Base-by-base conservation (phyloP, 2,888 invertebrate genomes). In the Luffia ferchaultella region DNA sequence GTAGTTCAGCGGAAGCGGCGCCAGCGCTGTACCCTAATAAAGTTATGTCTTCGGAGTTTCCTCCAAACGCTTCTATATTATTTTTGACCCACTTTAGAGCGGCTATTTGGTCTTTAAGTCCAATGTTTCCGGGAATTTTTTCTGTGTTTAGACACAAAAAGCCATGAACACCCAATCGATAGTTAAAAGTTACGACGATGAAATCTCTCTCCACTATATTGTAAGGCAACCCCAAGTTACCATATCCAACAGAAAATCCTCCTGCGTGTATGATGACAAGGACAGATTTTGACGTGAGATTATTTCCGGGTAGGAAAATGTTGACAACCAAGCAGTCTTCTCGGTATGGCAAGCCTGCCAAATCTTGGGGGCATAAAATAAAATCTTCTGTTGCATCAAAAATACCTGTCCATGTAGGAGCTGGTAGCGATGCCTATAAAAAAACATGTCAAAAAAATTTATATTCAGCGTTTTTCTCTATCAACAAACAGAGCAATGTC, bases 301-400 rank as follows among this genome's bases (percentile, higher is more conserved):
- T 18, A 2, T 43, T 44, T 17, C 12, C 18, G 9, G 51, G 51
- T 12, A 19, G 17, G 42, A 48, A 51, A 1, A 51, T 40, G 20
- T 51, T 51, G 12, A 42, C 18, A 3, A 43, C 5, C 2, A 51
- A 48, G 16, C 51, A 51, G 45, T 30, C 30, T 30, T 30, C 30
- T 30, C 5, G 3, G 30, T 30, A 30, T 12, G 30, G 30, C 30
- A 12, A 3, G 42, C 67, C 68, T 2, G 77, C 78, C 3, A 52
- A 40, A 3, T 44, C 46, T 18, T 49, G 49, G 1, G 44, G 49
- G 30, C 50, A 50, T 17, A n/a, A 9, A 18, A 20, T 42, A 1
- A 9, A 15, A 18, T 48, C 41, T 41, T 48, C 42, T 16, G 16
- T 48, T 17, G 5, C 18, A 18, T 48, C 16, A n/a, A 41, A 41